Base-by-base conservation (phyloP, 1,140 invertebrate genomes). In the Drosophila littoralis region DNA sequence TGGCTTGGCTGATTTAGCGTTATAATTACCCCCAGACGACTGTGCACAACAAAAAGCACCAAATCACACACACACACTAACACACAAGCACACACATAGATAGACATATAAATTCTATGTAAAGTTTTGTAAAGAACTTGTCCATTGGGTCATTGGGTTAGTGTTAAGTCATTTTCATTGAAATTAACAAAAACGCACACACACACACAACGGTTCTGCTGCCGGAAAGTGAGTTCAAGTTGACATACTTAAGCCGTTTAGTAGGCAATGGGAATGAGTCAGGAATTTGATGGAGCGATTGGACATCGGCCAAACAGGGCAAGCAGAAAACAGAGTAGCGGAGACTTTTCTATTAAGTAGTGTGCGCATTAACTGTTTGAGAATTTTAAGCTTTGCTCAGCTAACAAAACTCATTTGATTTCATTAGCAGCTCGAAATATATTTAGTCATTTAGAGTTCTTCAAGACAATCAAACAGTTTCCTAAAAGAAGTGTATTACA, bases 131-230 rank as follows among this genome's bases (percentile, higher is more conserved):
- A 74, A 79, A 85, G 78, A 85, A 89, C 88, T 89, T 89, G 84
- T 81, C 80, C 76, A 89, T 89, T 89, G 80, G 84, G 84, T 89
- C 84, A 89, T 73, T 84, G 84, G 84, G 84, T 89, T 89, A 89
- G 84, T 89, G 84, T 89, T 81, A 84, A 89, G 85, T 89, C 85
- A 89, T 89, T 89, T 89, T 76, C 84, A 89, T 89, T 89, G 77
- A 89, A 84, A 84, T 81, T 68, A 67, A 68, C 63, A 73, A 72
- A 66, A 43, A 46, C n/a, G n/a, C n/a, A n/a, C n/a, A 35, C 40
- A 63, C 42, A 63, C 10, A 43, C 13, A 65, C 54, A 75, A 74
- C 40, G 33, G 17, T 51, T 32, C n/a, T 4, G 17, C 17, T 36
- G 40, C 12, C 68, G 55, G 61, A 71, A 72, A 75, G 68, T 75